These are phyloP conservation scores for Hemicordylus capensis DNA, from an alignment of 2,113 vertebrate genomes.

Conservation along the genomic window DNA sequence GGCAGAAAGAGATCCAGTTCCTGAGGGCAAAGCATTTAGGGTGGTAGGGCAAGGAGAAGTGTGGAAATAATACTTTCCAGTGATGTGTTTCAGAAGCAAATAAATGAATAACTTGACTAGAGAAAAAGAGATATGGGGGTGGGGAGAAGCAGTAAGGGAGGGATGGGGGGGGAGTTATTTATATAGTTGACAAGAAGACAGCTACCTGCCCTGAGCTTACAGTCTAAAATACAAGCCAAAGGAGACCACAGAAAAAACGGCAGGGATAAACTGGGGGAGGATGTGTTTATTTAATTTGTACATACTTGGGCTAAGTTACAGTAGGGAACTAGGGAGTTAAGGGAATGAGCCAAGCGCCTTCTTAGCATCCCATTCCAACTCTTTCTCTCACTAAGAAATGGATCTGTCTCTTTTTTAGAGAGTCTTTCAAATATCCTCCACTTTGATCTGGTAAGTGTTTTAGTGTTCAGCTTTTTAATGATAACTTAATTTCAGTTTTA, in stretches of 20 bases:
- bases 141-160: neutral
- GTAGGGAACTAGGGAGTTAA: neutral
- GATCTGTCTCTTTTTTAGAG: no score
- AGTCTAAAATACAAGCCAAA: neutral
- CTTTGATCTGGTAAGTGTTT: no score
- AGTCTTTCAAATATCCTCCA: no score
- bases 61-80: neutral
- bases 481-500: no score
- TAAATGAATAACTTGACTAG: neutral
- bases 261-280: neutral
- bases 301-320: no score
- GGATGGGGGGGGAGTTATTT: no score
- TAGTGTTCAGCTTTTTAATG: no score
- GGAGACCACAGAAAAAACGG: neutral
- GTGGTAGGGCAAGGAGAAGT: neutral
- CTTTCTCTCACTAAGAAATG: neutral
- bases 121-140: neutral
- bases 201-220: neutral
- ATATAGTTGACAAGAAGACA: no score
- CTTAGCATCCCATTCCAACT: neutral
- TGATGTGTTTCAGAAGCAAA: neutral
- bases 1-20: neutral
- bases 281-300: no score
- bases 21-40: accelerated
- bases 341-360: neutral